Percentiles rank a stretch among this genome's conserved stretches.
Conservation (phyloP, 53 echinoderm and acorn worm genomes). For the Patiria pectinifera region DNA sequence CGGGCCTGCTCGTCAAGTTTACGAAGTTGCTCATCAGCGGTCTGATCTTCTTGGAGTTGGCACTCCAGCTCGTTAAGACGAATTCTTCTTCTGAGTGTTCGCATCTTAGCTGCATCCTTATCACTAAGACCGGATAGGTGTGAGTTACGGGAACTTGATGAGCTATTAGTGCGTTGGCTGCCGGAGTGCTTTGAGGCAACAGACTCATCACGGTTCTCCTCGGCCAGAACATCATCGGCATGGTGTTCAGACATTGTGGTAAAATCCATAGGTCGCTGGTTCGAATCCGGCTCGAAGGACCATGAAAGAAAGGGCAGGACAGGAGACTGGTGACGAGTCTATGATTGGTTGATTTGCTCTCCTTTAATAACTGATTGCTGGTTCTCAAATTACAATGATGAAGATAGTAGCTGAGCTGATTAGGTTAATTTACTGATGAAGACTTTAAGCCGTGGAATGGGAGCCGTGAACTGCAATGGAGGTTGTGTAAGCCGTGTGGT, state of each 20-base stretch:
- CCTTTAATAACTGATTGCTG: neutral
- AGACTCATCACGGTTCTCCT: neutral
- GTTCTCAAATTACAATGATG: neutral
- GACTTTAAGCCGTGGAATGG: neutral
- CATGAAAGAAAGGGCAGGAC: too few relatives aligned
- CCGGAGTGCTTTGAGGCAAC: neutral
- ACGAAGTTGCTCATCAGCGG: neutral
- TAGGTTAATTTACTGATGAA: neutral
- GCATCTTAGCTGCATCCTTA: neutral
- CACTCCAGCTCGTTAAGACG: slow-evolving; percentile 14
- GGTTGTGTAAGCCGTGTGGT: neutral
- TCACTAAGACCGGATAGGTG: slow-evolving; percentile 14
- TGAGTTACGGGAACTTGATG: neutral
- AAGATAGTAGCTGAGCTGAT: neutral
- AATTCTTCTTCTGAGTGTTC: neutral
- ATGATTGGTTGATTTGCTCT: neutral
- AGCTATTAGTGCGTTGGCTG: neutral
- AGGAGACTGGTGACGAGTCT: neutral
- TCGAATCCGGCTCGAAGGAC: too few relatives aligned
- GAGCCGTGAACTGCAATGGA: too few relatives aligned
- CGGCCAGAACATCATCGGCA: neutral
- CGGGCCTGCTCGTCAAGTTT: neutral
- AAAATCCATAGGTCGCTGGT: too few relatives aligned
- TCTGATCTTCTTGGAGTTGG: slow-evolving; percentile 3
- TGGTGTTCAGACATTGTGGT: neutral